Conservation (phyloP, 2,888 invertebrate species). For the Diadegma fenestrale region DNA sequence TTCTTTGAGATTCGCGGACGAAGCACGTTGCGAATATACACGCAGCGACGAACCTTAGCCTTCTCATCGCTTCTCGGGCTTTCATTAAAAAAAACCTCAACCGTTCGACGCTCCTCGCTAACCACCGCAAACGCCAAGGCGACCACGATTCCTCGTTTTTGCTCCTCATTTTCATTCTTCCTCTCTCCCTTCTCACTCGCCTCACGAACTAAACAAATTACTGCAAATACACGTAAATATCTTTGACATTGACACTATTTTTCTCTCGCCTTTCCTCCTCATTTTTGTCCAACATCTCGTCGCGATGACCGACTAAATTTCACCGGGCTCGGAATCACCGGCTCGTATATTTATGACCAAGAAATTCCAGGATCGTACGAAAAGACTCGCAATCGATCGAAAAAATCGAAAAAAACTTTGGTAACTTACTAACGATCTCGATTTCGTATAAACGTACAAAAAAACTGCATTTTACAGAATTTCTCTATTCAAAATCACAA, state of each 20-base stretch:
- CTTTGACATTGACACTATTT: not conserved
- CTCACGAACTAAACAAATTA: not conserved
- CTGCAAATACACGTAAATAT: not conserved
- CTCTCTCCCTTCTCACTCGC: not conserved
- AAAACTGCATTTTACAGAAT: not conserved
- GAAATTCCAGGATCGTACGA: not conserved
- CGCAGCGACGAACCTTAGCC: not conserved
- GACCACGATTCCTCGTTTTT: not conserved
- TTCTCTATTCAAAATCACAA: not conserved
- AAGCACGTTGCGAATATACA: slow-evolving; percentile 2
- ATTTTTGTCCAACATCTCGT: not conserved
- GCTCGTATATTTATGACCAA: not conserved
- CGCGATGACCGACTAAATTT: not conserved
- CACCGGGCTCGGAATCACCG: not conserved
- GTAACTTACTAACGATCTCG: not conserved
- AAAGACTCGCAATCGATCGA: not conserved
- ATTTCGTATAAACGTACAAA: not conserved
- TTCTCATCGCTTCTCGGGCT: not conserved
- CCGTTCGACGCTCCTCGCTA: not conserved
- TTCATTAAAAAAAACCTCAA: not conserved
- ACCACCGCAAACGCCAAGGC: not conserved
- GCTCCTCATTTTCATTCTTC: not conserved
- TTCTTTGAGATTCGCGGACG: not conserved
- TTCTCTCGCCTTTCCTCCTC: not conserved
- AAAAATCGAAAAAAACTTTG: not conserved